phyloP scores from a whole-genome alignment of 1,140 invertebrate species.

The Antheraea mylitta region DNA sequence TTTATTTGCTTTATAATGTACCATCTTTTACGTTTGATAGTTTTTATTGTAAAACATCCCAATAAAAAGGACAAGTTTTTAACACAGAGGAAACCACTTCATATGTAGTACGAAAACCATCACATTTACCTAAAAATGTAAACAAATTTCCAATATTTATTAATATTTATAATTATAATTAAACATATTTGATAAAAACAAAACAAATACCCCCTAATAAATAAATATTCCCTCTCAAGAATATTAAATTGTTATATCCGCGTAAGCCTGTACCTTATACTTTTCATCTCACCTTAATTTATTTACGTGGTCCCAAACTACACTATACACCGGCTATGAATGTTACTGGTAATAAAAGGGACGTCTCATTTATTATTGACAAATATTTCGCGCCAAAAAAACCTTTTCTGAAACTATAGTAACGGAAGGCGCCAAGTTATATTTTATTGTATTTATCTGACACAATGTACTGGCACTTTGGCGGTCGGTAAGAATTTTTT shows the following conservation, averaged over 20 bases:
- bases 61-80: no score
- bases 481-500: constrained; percentile 34
- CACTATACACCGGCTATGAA: constrained; percentile 50
- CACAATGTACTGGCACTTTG: constrained; percentile 49
- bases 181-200: no score
- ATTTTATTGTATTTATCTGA: constrained; percentile 61
- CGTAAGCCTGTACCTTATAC: constrained; percentile 18
- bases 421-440: constrained; percentile 71
- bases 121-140: no score
- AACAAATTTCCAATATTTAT: no score
- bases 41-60: no score
- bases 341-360: constrained; percentile 67
- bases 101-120: no score
- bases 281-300: constrained; percentile 35
- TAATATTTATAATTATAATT: no score
- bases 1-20: no score
- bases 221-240: no score
- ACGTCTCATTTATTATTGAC: constrained; percentile 77
- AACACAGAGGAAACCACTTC: no score
- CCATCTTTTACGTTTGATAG: no score
- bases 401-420: constrained; percentile 39
- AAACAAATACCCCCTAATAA: no score
- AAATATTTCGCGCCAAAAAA: constrained; percentile 72
- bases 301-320: constrained; percentile 57
- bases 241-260: neutral